Conservation (phyloP, 2,888 invertebrate genomes). For the Stramonita haemastoma region DNA sequence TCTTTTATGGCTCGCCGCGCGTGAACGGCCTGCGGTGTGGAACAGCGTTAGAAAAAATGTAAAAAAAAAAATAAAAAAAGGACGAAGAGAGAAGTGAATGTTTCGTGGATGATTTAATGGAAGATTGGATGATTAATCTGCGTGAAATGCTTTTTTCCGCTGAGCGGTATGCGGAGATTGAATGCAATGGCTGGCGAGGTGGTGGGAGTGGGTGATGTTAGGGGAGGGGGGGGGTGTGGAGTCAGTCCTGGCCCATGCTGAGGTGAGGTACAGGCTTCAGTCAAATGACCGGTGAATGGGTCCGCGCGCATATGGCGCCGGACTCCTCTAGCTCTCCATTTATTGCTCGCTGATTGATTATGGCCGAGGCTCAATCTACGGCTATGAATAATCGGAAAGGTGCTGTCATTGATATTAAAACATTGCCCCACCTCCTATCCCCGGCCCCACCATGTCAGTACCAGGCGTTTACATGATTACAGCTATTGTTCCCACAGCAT, state of each 20-base stretch:
- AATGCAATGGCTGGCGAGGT: not conserved
- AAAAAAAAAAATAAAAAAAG: not conserved
- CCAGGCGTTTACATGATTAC: no score
- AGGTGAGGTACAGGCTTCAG: not conserved
- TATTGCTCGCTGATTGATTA: not conserved
- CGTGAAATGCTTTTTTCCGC: conserved; percentile 18
- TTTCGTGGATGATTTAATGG: conserved; percentile 32
- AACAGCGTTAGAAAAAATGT: not conserved
- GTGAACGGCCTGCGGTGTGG: conserved; percentile 15
- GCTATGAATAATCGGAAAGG: no score
- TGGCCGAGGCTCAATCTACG: no score
- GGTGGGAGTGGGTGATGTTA: not conserved
- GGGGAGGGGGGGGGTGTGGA: not conserved
- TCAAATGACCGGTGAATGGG: not conserved
- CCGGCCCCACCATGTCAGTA: not conserved
- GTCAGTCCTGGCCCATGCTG: not conserved
- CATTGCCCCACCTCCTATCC: not conserved
- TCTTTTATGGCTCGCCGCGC: not conserved
- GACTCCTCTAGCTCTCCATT: not conserved
- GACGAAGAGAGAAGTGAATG: not conserved
- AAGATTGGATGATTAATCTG: conserved; percentile 23
- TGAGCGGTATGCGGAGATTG: conserved; percentile 16
- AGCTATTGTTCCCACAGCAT: no score
- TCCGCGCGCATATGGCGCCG: not conserved
- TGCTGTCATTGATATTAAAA: not conserved